These are phyloP conservation scores for Motacilla tschutschensis DNA, from an alignment of 2,113 vertebrate genomes.

Conservation along the genomic window DNA sequence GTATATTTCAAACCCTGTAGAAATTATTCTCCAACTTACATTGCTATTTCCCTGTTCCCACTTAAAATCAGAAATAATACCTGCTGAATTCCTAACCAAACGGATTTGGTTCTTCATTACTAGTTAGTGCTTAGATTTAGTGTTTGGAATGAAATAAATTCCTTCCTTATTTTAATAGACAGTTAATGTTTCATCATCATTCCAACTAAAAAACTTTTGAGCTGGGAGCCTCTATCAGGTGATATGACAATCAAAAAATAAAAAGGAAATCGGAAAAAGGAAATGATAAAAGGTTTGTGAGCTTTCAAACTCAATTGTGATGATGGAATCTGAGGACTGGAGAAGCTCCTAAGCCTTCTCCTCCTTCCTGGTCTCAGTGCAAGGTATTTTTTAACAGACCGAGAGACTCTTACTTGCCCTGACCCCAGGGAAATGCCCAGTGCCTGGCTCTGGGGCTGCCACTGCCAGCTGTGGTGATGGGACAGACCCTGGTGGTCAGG, in stretches of 20 bases:
- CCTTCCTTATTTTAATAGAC: background rate
- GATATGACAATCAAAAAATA: background rate
- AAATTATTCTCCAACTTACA: background rate
- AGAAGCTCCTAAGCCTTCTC: background rate
- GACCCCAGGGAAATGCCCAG: rapidly evolving
- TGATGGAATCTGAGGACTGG: background rate
- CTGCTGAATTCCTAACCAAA: background rate
- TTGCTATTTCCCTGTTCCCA: background rate
- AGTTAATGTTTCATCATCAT: background rate
- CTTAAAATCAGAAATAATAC: background rate
- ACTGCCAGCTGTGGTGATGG: rapidly evolving
- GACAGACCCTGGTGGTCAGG: background rate
- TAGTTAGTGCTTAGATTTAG: background rate
- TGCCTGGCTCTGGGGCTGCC: background rate
- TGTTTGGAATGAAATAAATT: background rate
- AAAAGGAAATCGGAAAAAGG: background rate
- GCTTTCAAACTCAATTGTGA: background rate
- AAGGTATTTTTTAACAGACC: background rate
- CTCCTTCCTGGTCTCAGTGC: background rate
- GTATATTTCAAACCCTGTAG: background rate
- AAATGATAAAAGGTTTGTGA: background rate
- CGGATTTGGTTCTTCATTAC: background rate
- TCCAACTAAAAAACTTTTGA: background rate
- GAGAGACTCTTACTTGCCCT: background rate
- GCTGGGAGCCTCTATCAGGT: background rate